These are phyloP conservation scores for Sycophaga agraensis DNA, from an alignment of 1,140 invertebrate genomes.

Conservation along the genomic window DNA sequence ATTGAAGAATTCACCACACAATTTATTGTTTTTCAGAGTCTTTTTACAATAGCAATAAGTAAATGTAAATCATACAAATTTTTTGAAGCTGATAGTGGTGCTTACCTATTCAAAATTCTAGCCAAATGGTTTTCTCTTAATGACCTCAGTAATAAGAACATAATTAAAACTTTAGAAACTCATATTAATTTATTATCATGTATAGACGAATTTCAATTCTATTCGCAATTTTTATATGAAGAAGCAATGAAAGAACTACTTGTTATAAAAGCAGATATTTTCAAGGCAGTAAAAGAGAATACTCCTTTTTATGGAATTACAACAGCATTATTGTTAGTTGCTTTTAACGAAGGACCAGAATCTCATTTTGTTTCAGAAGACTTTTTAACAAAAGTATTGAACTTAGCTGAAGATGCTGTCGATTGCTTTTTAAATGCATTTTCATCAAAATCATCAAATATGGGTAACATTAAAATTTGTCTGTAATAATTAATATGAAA, in stretches of 20 bases:
- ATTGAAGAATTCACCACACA: no score
- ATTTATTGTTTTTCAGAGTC: no score
- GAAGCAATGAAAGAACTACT: conserved; percentile 43
- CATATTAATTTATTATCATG: not conserved
- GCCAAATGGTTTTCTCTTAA: conserved; percentile 35
- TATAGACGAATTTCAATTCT: not conserved
- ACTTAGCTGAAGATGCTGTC: conserved; percentile 47
- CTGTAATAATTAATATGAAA: not conserved
- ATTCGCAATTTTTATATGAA: conserved; percentile 36
- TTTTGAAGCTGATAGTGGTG: conserved; percentile 60
- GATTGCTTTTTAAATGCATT: conserved; percentile 49
- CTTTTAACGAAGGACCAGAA: conserved; percentile 34
- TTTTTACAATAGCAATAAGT: conserved; percentile 46
- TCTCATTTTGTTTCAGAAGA: conserved; percentile 18
- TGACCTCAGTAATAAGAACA: not conserved
- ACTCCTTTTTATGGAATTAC: conserved; percentile 50
- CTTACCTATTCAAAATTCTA: conserved; percentile 52
- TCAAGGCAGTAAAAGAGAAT: conserved; percentile 45
- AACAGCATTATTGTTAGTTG: conserved; percentile 40
- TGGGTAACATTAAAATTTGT: conserved; percentile 35
- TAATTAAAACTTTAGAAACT: not conserved
- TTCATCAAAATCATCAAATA: conserved; percentile 40
- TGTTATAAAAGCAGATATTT: conserved; percentile 47
- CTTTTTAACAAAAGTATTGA: conserved; percentile 38
- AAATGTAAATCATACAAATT: conserved; percentile 59